Conservation (phyloP, 2,888 invertebrate species). For the Meta bourneti region DNA sequence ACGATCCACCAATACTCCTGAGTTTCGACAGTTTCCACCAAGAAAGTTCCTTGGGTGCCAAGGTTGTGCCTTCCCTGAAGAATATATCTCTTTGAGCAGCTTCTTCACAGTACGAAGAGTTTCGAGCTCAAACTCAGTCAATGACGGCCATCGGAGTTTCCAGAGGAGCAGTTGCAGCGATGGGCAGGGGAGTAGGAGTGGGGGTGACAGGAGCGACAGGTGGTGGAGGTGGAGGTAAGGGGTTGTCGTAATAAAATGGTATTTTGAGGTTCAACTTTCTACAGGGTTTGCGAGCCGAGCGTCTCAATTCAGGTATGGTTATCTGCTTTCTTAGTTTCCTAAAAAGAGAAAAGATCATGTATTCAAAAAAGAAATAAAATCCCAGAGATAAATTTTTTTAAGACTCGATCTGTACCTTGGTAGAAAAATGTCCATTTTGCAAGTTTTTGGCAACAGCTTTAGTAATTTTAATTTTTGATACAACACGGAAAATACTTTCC, state of each 20-base stretch:
- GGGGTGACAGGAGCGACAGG: conserved; percentile 12
- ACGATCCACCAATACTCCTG: conserved; percentile 35
- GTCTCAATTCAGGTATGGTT: conserved; percentile 88
- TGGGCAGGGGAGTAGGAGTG: neutral
- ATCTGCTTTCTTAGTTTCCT: conserved; percentile 92
- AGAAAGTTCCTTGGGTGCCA: neutral
- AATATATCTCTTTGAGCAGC: conserved; percentile 3
- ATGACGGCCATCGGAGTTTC: conserved; percentile 58
- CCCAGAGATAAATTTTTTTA: neutral
- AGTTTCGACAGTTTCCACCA: conserved; percentile 11
- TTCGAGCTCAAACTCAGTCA: conserved; percentile 39
- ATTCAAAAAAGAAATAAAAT: neutral
- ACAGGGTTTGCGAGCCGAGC: conserved; percentile 92
- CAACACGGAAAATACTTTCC: too few species aligned
- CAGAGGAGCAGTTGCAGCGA: conserved; percentile 47
- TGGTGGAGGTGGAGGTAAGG: conserved; percentile 33
- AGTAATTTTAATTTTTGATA: too few species aligned
- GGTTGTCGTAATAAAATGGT: conserved; percentile 67
- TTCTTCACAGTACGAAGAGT: neutral
- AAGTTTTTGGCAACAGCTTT: too few species aligned
- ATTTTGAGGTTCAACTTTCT: conserved; percentile 71
- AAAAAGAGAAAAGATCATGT: conserved; percentile 68
- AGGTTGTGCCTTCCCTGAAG: neutral
- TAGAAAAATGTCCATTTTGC: too few species aligned
- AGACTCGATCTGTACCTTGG: too few species aligned